Evolutionary conservation across 2,888 invertebrate genomes (phyloP).

Genomic region (Odontothrips loti): DNA sequence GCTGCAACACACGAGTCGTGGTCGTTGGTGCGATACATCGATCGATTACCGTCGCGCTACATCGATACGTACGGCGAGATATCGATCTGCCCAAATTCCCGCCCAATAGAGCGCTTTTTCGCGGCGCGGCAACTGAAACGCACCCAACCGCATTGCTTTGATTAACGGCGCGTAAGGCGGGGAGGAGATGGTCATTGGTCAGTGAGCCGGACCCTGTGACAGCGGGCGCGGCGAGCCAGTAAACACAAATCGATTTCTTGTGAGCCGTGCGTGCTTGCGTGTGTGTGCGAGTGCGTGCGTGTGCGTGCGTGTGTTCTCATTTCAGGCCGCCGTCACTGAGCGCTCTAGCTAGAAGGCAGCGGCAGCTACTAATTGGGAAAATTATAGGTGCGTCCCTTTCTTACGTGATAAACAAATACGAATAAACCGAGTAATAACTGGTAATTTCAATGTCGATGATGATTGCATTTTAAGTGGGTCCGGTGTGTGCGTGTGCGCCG

Average conservation of each 20-base stretch:
- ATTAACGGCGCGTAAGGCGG: neutral
- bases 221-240: neutral
- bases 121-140: neutral
- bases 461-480: slow-evolving; percentile 15
- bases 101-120: neutral
- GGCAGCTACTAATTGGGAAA: slow-evolving; percentile 4
- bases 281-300: neutral
- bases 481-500: neutral
- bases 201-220: neutral
- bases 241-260: slow-evolving; percentile 17
- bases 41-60: neutral
- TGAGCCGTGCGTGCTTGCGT: neutral
- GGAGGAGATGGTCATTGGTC: neutral
- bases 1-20: neutral
- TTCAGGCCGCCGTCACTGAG: neutral
- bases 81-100: neutral
- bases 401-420: slow-evolving; percentile 15
- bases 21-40: neutral
- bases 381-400: neutral
- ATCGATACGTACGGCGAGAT: neutral
- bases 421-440: slow-evolving; percentile 18
- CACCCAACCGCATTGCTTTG: neutral
- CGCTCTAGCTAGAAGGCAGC: neutral
- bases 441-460: slow-evolving; percentile 25
- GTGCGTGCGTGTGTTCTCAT: slow-evolving; percentile 1